Percentiles rank a stretch among this genome's conserved stretches.
These are phyloP conservation scores for Paragorgia papillata DNA, from an alignment of 92 coral and sea anemone genomes.

Conservation along the genomic window DNA sequence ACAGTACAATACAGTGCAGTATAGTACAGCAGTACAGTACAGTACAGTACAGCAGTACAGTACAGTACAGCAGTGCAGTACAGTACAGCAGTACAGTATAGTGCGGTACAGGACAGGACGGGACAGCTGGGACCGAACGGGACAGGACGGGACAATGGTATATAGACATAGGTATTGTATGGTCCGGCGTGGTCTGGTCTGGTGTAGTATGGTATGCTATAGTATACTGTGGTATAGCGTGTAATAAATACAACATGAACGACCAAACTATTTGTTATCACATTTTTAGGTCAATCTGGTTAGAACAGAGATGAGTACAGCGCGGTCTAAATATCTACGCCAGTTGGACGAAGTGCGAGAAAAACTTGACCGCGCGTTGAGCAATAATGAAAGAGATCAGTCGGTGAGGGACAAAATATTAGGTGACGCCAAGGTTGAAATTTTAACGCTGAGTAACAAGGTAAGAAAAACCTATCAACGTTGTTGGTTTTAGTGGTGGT, in stretches of 20 bases:
- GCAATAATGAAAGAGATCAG: constrained; percentile 91
- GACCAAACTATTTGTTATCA: too few species aligned
- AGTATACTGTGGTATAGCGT: neutral
- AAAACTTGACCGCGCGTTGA: constrained; percentile 85
- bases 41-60: too few species aligned
- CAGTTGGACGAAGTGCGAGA: constrained; percentile 80
- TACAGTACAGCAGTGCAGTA: too few species aligned
- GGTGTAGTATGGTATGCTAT: neutral
- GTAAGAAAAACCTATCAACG: constrained; percentile 51
- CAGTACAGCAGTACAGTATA: too few species aligned
- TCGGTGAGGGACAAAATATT: constrained; percentile 91
- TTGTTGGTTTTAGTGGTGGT: constrained; percentile 42
- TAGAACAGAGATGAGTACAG: constrained; percentile 80
- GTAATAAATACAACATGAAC: too few species aligned
- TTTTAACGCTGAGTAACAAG: constrained; percentile 90
- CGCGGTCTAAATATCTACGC: constrained; percentile 81
- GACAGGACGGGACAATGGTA: too few species aligned
- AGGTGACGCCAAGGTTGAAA: constrained; percentile 95
- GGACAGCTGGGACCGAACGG: too few species aligned
- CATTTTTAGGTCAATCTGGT: constrained; percentile 75
- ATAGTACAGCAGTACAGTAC: too few species aligned
- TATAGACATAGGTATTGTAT: too few species aligned
- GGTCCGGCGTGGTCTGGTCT: too few species aligned
- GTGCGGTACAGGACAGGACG: too few species aligned
- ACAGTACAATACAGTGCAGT: too few species aligned